Evolutionary conservation across 2,888 invertebrate species (phyloP).

Genomic region (Cetonia aurata): DNA sequence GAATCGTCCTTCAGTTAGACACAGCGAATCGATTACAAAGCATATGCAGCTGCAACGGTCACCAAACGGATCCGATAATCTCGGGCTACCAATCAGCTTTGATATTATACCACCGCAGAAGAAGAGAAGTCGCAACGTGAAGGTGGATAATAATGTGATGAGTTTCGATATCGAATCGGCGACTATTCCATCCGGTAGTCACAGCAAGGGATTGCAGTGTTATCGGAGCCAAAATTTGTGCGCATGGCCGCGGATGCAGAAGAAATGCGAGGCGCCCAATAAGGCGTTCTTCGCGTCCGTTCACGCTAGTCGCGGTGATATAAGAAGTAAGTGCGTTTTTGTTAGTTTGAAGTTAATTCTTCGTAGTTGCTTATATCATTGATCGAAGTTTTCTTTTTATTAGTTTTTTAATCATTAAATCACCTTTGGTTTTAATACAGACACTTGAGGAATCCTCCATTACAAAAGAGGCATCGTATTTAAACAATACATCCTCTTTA

Average conservation of each 20-base stretch:
- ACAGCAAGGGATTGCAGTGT: not conserved
- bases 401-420: no score
- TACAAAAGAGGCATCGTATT: no score
- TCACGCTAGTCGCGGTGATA: constrained; percentile 19
- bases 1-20: not conserved
- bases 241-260: constrained; percentile 37
- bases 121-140: constrained; percentile 25
- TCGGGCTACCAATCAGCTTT: constrained; percentile 36
- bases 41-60: constrained; percentile 11
- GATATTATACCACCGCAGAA: constrained; percentile 18
- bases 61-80: constrained; percentile 13
- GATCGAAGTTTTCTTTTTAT: no score
- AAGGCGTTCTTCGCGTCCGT: constrained; percentile 25
- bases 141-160: constrained; percentile 41
- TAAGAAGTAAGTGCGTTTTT: not conserved
- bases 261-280: constrained; percentile 18
- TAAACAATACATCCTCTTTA: no score
- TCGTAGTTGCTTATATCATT: no score
- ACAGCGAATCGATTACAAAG: not conserved
- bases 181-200: not conserved
- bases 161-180: constrained; percentile 31
- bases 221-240: constrained; percentile 36
- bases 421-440: no score
- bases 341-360: no score
- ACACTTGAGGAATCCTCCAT: no score